Evolutionary conservation across 1,140 invertebrate genomes (phyloP), one percentile per base, ranked within the genome.

Genomic region (Leptestheria dahalacensis): DNA sequence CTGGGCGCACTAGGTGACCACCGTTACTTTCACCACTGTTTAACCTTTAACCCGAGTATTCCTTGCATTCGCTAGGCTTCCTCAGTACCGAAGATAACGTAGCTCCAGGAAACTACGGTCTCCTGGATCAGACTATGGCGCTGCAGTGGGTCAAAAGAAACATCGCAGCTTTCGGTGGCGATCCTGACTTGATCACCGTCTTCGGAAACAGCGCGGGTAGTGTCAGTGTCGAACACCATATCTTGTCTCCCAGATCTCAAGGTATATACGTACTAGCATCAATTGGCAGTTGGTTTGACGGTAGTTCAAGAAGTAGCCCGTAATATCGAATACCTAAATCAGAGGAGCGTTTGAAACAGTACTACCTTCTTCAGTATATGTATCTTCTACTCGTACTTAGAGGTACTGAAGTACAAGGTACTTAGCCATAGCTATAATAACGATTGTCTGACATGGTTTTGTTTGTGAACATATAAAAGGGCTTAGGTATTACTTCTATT

Each of bases 1-100:
- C 76, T 85, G 58, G 79, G 84, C 25, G 79, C 23, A 76, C 82
- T 64, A 75, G 85, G 65, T 82, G 67, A 48, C 28, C 23, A 28
- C 48, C 21, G 50, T 29, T 33, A 59, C 21, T 24, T 54, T 20
- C 28, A 58, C 21, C 48, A 46, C 62, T 24, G n/a, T n/a, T n/a
- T n/a, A 50, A 46, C 15, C 12, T 15, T 6, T 29, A 9, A 41
- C 23, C 24, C 3, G 6, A 23, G 3, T 9, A n/a, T n/a, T 23
- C 10, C 20, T 0, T 52, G 28, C 18, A 15, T 52, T 15, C 2
- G n/a, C 9, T 26, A 69, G 71, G 72, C 9, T 75, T 75, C 62
- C 59, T 76, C 4, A 70, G 68, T 15, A 71, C 71, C 2, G 68
- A 64, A 15, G 71, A 74, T 57, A 57, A 54, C 51, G 64, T 66